Evolutionary conservation across 1,140 invertebrate species (phyloP).

Genomic region (Listronotus oregonensis): DNA sequence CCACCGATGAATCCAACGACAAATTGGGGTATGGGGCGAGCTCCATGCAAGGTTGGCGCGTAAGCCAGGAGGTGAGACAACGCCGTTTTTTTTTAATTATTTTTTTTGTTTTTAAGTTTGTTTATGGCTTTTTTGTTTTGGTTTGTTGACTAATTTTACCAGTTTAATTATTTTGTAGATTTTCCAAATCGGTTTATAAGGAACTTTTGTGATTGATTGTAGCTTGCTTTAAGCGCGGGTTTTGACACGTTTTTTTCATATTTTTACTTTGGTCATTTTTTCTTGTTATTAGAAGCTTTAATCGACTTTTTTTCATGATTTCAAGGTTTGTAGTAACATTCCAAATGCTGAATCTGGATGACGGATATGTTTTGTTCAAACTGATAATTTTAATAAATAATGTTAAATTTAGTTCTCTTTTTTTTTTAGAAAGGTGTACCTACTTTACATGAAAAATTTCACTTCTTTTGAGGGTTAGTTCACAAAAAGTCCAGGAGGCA

Average conservation of each 20-base stretch:
- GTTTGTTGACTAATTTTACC: no score
- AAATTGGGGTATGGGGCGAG: conserved; percentile 82
- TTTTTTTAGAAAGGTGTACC: no score
- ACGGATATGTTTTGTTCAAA: no score
- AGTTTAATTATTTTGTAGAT: background rate
- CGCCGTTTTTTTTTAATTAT: conserved; percentile 6
- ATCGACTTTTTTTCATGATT: no score
- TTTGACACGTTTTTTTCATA: background rate
- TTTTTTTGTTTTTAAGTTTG: background rate
- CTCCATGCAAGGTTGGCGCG: conserved; percentile 98
- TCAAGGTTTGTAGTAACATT: no score
- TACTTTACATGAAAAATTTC: no score
- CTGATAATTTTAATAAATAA: no score
- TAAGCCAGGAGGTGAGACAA: conserved; percentile 87
- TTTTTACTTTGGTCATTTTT: background rate
- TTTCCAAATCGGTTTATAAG: background rate
- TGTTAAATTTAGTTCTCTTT: no score
- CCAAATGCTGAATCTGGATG: no score
- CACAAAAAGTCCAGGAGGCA: no score
- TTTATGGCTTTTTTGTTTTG: background rate
- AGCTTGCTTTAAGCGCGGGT: background rate
- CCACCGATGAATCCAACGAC: conserved; percentile 75
- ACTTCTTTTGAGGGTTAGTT: no score
- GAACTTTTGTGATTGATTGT: background rate
- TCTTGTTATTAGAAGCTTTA: background rate